Evolutionary conservation across 2,888 invertebrate genomes (phyloP), one percentile per base, ranked within the genome.

Genomic region (Oithona nana): DNA sequence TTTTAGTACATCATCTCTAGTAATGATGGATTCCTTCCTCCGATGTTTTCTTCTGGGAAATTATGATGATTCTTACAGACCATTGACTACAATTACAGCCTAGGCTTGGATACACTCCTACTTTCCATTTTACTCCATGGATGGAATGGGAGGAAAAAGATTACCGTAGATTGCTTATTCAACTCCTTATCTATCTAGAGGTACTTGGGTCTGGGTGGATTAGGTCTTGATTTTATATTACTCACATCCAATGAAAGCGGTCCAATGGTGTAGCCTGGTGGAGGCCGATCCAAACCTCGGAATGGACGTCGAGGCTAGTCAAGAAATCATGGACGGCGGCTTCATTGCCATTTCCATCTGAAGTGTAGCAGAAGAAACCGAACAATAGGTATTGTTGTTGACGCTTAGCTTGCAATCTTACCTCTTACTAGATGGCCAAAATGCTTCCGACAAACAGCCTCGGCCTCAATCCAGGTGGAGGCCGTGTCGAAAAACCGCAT

Each of bases 341-440:
- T 26, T 54, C 54, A 26, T 54, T 54, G 16, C 54, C 54, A 54
- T 54, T 54, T 54, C 54, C 54, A 54, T 54, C 54, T 54, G 26
- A 54, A 39, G 6, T 39, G 39, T 16, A 39, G 39, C 39, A 39
- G 39, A 16, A 39, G 39, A 16, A 39, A 6, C 6, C 39, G 39
- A 39, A 39, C 6, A 39, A 39, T 11, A 16, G 8, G 39, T 11
- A 39, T 39, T 39, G 16, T 16, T 11, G 6, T 39, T 39, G 39
- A 39, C 6, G 39, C 8, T 39, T 11, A 24, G 29, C 8, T 11
- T n/a, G 57, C 28, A 28, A 57, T 13, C 39, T 31, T 48, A 59
- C 59, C 59, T 59, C 59, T 59, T 20, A 39, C 59, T 16, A 59
- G 26, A 48, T 59, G 59, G 20, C 59, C 59, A 48, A 31, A 59